These are phyloP conservation scores for Echeneis naucrates DNA, from an alignment of 2,797 vertebrate genomes.

Conservation along the genomic window DNA sequence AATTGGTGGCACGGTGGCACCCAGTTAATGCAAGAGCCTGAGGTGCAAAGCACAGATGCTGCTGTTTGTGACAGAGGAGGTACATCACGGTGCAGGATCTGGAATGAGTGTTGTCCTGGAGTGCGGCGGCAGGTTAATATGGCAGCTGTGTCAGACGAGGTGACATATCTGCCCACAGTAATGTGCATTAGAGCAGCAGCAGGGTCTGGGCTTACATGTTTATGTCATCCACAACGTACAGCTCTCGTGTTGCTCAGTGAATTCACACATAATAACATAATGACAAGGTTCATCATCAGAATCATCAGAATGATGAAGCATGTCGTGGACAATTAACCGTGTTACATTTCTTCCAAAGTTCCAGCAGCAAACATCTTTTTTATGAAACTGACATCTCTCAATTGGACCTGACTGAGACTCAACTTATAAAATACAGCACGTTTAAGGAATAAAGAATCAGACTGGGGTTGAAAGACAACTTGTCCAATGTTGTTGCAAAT, in stretches of 20 bases:
- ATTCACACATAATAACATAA: slow-evolving; percentile 10
- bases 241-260: background rate
- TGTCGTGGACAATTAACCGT: slow-evolving; percentile 8
- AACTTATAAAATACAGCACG: background rate
- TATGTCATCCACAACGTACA: background rate
- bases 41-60: background rate
- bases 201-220: background rate
- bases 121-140: background rate
- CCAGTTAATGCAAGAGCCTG: background rate
- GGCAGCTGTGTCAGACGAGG: background rate
- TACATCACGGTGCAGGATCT: too few species aligned
- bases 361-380: slow-evolving; percentile 10
- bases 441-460: background rate
- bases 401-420: background rate
- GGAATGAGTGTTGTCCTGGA: background rate
- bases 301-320: slow-evolving; percentile 20
- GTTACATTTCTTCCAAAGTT: background rate
- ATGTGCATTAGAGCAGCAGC: background rate
- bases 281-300: slow-evolving; percentile 12
- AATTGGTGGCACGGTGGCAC: background rate
- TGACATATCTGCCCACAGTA: background rate
- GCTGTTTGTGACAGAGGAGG: background rate
- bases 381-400: background rate
- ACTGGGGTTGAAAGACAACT: background rate
- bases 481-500: background rate